Conservation (phyloP, 2,888 invertebrate species). For the Meiosimyza decipiens region DNA sequence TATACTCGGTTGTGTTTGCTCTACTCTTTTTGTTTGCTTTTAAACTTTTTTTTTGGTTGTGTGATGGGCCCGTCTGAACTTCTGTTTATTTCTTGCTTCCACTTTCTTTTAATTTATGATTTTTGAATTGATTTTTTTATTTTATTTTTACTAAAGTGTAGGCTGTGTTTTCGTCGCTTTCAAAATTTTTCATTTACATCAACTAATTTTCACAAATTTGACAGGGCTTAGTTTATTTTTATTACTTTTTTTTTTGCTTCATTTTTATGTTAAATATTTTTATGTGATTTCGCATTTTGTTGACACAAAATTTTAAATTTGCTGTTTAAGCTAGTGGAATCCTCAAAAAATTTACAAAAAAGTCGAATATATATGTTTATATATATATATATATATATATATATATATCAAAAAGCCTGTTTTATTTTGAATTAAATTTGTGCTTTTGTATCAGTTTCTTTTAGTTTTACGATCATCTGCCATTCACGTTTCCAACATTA, state of each 20-base stretch:
- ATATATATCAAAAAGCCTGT: conserved; percentile 16
- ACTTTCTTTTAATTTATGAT: background rate
- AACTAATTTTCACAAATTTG: conserved; percentile 28
- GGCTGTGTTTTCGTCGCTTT: background rate
- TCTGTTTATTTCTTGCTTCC: background rate
- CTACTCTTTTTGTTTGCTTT: background rate
- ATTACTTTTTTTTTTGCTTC: no score
- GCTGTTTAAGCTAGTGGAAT: background rate
- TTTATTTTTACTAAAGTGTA: conserved; percentile 19
- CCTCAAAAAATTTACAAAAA: no score
- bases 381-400: no score
- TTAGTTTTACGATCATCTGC: no score
- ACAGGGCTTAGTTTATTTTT: background rate
- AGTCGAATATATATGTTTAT: no score
- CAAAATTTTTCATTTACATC: conserved; percentile 25
- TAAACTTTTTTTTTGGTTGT: conserved; percentile 1
- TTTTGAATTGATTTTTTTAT: conserved; percentile 1
- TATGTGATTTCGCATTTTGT: background rate
- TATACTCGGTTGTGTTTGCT: no score
- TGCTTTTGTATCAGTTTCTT: no score
- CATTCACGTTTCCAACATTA: no score
- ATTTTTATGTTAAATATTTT: background rate
- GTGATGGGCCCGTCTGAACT: no score
- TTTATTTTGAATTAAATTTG: no score
- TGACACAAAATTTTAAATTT: background rate